These are phyloP conservation scores for Gallinago undulata DNA, from an alignment of 2,113 vertebrate genomes.

Conservation along the genomic window DNA sequence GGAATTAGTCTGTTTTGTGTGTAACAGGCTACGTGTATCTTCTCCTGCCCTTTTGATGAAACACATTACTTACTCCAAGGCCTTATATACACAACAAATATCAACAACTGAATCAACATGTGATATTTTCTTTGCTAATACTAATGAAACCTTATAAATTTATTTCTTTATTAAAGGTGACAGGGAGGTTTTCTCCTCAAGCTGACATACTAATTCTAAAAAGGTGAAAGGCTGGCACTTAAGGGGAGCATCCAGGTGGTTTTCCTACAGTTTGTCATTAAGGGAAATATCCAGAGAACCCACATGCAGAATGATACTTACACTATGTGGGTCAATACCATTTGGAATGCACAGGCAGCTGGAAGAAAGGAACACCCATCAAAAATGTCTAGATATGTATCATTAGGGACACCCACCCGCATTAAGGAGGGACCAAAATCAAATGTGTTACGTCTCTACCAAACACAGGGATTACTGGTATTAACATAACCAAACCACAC, in stretches of 20 bases:
- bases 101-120: background rate
- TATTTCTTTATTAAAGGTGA: background rate
- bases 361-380: background rate
- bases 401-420: background rate
- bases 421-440: background rate
- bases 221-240: background rate
- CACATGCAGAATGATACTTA: background rate
- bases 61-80: background rate
- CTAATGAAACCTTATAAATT: background rate
- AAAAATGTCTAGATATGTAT: background rate
- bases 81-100: background rate
- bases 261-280: background rate
- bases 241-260: background rate
- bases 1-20: background rate
- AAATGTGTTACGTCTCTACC: background rate
- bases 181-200: background rate
- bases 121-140: background rate
- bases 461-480: background rate
- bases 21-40: background rate
- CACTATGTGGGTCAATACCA: background rate
- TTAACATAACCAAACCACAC: background rate
- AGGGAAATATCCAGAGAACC: background rate
- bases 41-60: background rate
- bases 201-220: background rate
- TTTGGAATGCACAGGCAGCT: background rate